Base-by-base conservation (phyloP, 1,140 invertebrate species). In the Apis dorsata region DNA sequence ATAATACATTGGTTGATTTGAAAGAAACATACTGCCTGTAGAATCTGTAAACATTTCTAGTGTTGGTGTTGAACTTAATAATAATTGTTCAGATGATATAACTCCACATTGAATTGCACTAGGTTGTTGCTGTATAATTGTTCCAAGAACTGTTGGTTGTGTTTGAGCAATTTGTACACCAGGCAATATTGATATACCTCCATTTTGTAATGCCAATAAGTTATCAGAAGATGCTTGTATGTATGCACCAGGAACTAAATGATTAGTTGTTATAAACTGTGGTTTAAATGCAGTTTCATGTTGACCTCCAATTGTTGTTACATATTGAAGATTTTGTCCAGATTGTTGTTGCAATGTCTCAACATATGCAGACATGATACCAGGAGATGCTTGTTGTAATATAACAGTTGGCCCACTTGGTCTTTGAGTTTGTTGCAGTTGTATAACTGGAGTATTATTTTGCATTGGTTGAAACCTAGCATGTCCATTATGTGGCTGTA, bases 1-100 rank as follows among this genome's bases (percentile, higher is more conserved):
- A 83, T 97, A 97, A 90, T 97, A 97, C 90, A 97, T 96, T 4
- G 97, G 97, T 84, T 97, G 96, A 44, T 95, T 96, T 49, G 95
- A 94, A 59, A 97, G 93, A 85, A 96, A 96, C 94, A 96, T 96
- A 77, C 95, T 95, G 2, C 95, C 95, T 63, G 95, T 95, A 1
- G 95, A 96, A 90, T 96, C 95, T 9, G 95, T 95, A 21, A 96
- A 95, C 94, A 96, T 96, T 90, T 97, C 96, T 66, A 97, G 90
- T 17, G 95, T 95, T 12, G 96, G 95, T 8, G 96, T 94, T 1
- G 96, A 95, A 77, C 96, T 96, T 10, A 97, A 91, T 15, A 97
- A 91, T 71, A 96, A 91, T 93, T 96, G 95, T 90, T 96, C 92
- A 3, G 92, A 91, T 79, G 95, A 93, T 80, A 94, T 94, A 66